phyloP scores from a whole-genome alignment of 1,140 invertebrate genomes.

The Habropoda laboriosa region DNA sequence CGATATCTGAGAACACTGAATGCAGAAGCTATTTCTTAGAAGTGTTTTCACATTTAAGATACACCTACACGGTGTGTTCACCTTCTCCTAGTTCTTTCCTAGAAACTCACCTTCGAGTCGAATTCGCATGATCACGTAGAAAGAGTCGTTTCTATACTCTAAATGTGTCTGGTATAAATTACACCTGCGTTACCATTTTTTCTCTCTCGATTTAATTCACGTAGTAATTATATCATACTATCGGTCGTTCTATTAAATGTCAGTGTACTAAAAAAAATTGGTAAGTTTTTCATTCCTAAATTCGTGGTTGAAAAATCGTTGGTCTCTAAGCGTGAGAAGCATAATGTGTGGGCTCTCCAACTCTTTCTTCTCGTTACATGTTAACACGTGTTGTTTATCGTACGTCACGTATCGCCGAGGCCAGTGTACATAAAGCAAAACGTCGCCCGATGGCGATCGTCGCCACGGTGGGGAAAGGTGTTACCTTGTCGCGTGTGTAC shows the following conservation, averaged over 20 bases:
- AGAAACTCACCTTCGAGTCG: neutral
- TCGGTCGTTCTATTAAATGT: too few species aligned
- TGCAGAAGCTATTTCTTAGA: conserved; percentile 66
- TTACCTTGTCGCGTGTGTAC: conserved; percentile 18
- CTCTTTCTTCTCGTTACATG: conserved; percentile 51
- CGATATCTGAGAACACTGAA: conserved; percentile 66
- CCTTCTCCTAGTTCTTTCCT: conserved; percentile 10
- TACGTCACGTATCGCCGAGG: conserved; percentile 60
- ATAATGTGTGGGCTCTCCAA: neutral
- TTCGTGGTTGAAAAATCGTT: too few species aligned
- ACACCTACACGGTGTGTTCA: neutral
- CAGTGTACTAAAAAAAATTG: too few species aligned
- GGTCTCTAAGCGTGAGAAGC: neutral
- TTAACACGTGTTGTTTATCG: conserved; percentile 68
- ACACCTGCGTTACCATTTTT: too few species aligned
- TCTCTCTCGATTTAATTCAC: too few species aligned
- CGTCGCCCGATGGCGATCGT: conserved; percentile 7
- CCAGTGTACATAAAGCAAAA: conserved; percentile 53
- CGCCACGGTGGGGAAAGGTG: conserved; percentile 8
- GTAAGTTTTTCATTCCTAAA: too few species aligned
- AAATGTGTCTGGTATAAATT: too few species aligned
- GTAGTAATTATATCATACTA: too few species aligned
- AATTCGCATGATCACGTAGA: too few species aligned
- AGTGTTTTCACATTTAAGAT: conserved; percentile 69
- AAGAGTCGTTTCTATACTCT: too few species aligned